Conservation (phyloP, 2,113 vertebrate genomes). For the Notechis scutatus region DNA sequence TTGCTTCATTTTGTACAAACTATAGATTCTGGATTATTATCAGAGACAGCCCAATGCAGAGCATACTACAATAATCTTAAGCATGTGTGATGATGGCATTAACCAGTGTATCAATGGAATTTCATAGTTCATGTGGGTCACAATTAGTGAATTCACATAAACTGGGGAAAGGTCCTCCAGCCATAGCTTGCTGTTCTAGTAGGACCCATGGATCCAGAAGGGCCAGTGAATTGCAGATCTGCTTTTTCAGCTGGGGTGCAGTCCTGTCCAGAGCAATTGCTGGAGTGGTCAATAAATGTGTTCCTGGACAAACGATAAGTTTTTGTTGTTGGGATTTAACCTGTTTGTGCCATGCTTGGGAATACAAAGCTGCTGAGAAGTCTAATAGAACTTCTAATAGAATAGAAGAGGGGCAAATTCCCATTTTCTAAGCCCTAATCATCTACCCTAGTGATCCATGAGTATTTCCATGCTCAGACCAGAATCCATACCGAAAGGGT, state of each 20-base stretch:
- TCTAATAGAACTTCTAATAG: not conserved
- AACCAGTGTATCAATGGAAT: not conserved
- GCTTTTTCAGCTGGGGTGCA: not conserved
- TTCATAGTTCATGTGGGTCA: not conserved
- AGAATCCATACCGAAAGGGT: not conserved
- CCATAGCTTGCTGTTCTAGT: not conserved
- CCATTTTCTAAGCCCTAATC: not conserved
- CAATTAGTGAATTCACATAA: not conserved
- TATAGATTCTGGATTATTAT: not conserved
- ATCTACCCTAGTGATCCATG: not conserved
- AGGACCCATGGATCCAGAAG: not conserved
- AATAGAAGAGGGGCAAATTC: not conserved
- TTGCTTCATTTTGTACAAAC: not conserved
- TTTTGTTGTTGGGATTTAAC: not conserved
- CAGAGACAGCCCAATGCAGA: not conserved
- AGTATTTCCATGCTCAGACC: not conserved
- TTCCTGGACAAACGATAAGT: not conserved
- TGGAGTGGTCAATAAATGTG: not conserved
- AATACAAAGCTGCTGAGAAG: not conserved
- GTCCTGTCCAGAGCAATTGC: not conserved
- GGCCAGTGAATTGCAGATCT: not conserved
- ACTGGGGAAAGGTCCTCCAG: not conserved
- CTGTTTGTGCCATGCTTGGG: not conserved
- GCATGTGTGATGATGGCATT: not conserved
- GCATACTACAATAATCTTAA: not conserved